Evolutionary conservation across 1,140 invertebrate genomes (phyloP), one percentile per base, ranked within the genome.

Genomic region (Gryon sp.): DNA sequence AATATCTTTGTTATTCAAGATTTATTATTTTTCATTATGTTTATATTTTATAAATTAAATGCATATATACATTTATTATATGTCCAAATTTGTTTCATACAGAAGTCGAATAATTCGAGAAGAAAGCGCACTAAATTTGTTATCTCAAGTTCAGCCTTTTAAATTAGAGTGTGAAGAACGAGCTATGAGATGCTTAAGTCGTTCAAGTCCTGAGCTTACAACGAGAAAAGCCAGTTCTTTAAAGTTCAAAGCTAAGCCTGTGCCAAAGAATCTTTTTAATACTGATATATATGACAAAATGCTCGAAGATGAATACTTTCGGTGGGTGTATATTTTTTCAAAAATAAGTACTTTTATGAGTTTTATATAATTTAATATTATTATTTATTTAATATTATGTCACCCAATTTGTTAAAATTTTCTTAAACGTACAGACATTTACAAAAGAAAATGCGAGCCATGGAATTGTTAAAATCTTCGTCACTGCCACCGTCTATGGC

Each of bases 401-500:
- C n/a, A n/a, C n/a, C n/a, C n/a, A n/a, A n/a, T n/a, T n/a, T n/a
- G n/a, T n/a, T n/a, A n/a, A n/a, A n/a, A n/a, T n/a, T n/a, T n/a
- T n/a, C n/a, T n/a, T n/a, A n/a, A n/a, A n/a, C n/a, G n/a, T n/a
- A n/a, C n/a, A 93, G 92, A 62, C 88, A 91, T 32, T 85, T 94
- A 48, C 92, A 92, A 74, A 92, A 92, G 75, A 91, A 91, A 75
- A 90, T 94, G 1, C 87, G 93, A 59, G 90, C 93, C 0, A 91
- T 92, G 74, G 92, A 93, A 82, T 87, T 94, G 86, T 83, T 94
- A 62, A 91, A 91, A 62, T 90, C 89, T 2, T 90, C 93, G 1
- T 92, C 90, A 7, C 87, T 93, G 43, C 93, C 93, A 6, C 92
- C 93, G 0, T 92, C 91, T 3, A 94, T 94, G 92, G 92, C 91